Evolutionary conservation across 2,888 invertebrate species (phyloP).

Genomic region (Oligia latruncula): DNA sequence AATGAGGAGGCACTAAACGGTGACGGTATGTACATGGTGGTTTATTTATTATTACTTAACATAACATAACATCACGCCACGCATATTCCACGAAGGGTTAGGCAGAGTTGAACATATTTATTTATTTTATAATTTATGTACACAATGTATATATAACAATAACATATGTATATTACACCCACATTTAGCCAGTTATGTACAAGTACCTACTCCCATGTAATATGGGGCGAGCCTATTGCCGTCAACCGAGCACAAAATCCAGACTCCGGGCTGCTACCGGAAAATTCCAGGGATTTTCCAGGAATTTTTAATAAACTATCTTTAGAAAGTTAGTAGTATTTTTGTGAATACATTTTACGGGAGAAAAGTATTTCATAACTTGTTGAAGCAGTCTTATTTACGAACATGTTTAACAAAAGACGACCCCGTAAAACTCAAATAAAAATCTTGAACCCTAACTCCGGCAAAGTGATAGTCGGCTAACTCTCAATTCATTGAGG

Average conservation of each 20-base stretch:
- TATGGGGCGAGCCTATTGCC: background rate
- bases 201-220: background rate
- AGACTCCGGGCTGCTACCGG: background rate
- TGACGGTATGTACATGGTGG: background rate
- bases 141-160: no score
- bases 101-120: no score
- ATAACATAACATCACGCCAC: background rate
- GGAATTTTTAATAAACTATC: background rate
- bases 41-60: background rate
- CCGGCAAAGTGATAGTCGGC: constrained; percentile 51
- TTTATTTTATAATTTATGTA: no score
- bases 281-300: background rate
- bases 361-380: constrained; percentile 9
- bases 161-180: background rate
- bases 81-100: background rate
- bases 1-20: background rate
- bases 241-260: background rate
- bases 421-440: constrained; percentile 35
- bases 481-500: constrained; percentile 59
- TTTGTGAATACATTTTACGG: constrained; percentile 3
- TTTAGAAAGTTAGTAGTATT: background rate
- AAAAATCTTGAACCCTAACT: constrained; percentile 43
- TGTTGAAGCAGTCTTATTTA: constrained; percentile 11
- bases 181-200: no score
- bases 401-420: constrained; percentile 38